These are phyloP conservation scores for Acanthisitta chloris DNA, from an alignment of 2,113 vertebrate species.

Conservation along the genomic window DNA sequence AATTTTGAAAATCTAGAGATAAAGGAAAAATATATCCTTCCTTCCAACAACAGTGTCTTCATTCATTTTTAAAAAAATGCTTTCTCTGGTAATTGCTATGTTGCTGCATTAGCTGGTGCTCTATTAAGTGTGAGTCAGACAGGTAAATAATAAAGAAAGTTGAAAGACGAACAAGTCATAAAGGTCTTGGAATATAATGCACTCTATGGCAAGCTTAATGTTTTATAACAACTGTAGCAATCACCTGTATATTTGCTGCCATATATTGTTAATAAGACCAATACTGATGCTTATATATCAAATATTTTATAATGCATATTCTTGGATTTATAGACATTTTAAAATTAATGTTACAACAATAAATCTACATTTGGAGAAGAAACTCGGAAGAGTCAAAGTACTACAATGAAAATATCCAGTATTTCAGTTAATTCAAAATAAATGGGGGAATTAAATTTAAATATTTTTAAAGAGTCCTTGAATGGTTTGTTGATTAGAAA, in stretches of 20 bases:
- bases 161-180: not conserved
- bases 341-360: not conserved
- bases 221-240: not conserved
- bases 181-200: not conserved
- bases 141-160: not conserved
- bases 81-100: not conserved
- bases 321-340: not conserved
- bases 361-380: conserved; percentile 40
- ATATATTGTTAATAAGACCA: not conserved
- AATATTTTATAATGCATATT: not conserved
- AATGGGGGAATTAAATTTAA: conserved; percentile 78
- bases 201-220: not conserved
- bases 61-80: not conserved
- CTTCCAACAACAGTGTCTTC: not conserved
- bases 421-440: conserved; percentile 79
- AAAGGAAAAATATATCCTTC: not conserved
- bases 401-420: conserved; percentile 72
- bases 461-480: conserved; percentile 80
- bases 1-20: not conserved
- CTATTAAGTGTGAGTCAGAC: not conserved
- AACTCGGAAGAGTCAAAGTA: conserved; percentile 31
- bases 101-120: not conserved
- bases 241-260: not conserved
- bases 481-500: conserved; percentile 87
- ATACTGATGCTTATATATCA: not conserved